A percentile compares a stretch with the other conserved stretches of the same genome.
Evolutionary conservation across 2,797 vertebrate genomes (phyloP).

Genomic region (Dendrocincla fuliginosa): DNA sequence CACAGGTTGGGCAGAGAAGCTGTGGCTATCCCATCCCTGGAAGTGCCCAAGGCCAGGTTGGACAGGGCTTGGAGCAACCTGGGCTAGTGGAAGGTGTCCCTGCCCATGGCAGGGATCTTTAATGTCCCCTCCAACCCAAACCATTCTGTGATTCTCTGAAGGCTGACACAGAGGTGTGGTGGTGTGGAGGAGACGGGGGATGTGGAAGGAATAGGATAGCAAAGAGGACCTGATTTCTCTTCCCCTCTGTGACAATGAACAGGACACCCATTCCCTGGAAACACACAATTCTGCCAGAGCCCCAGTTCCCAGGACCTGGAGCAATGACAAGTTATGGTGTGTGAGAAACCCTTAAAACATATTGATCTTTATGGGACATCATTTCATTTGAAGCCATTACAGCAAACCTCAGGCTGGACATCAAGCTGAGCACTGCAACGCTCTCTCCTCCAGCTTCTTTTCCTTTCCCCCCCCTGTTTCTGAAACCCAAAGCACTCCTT

Average conservation of each 20-base stretch:
- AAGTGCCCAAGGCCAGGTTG: fast-evolving
- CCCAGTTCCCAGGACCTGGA: background rate
- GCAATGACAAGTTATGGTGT: fast-evolving
- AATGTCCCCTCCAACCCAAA: background rate
- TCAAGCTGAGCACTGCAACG: background rate
- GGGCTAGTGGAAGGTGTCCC: background rate
- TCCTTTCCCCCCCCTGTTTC: background rate
- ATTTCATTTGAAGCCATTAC: background rate
- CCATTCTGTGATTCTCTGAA: background rate
- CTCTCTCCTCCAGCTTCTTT: background rate
- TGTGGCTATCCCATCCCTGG: background rate
- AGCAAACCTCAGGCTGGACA: background rate
- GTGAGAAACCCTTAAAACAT: background rate
- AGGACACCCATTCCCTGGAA: background rate
- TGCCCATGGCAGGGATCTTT: background rate
- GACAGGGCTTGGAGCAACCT: fast-evolving
- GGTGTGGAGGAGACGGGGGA: background rate
- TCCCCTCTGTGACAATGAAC: background rate
- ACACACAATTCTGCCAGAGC: background rate
- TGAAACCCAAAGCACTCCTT: background rate
- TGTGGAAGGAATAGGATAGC: background rate
- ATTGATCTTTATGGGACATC: background rate
- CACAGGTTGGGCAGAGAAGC: background rate
- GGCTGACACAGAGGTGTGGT: background rate
- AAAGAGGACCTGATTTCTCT: background rate